These are phyloP conservation scores for Formica exsecta DNA, from an alignment of 1,140 invertebrate genomes.

Conservation along the genomic window DNA sequence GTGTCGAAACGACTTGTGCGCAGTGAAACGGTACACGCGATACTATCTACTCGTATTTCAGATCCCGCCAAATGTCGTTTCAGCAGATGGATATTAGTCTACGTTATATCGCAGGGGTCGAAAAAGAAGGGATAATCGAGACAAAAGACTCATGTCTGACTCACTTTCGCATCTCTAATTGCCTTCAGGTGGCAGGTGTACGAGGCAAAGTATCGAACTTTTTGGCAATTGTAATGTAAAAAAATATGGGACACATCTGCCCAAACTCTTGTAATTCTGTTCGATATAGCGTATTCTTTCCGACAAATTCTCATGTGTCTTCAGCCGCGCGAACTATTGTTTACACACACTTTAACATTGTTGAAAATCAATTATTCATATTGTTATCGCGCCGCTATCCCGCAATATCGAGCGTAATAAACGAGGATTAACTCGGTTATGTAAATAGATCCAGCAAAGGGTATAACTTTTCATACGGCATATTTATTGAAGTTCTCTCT, in stretches of 20 bases:
- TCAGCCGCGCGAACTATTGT: not conserved
- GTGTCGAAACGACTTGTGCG: slow-evolving; percentile 43
- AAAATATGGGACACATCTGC: slow-evolving; percentile 26
- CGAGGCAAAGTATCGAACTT: not conserved
- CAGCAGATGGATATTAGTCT: slow-evolving; percentile 75
- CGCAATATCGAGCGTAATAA: not conserved
- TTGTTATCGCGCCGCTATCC: not conserved
- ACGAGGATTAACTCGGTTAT: not conserved
- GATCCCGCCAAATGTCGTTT: slow-evolving; percentile 57
- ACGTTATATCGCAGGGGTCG: slow-evolving; percentile 17
- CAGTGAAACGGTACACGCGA: slow-evolving; percentile 40
- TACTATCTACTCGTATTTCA: slow-evolving; percentile 67
- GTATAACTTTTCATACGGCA: not conserved
- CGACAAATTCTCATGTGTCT: not conserved
- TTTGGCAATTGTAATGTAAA: not conserved
- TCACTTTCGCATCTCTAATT: slow-evolving; percentile 28
- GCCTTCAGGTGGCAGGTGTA: slow-evolving; percentile 13
- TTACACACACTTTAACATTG: not conserved
- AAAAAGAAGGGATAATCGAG: slow-evolving; percentile 17
- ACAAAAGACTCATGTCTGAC: not conserved
- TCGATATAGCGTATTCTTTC: not conserved
- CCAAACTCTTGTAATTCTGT: not conserved
- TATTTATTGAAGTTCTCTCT: slow-evolving; percentile 2
- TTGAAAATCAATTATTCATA: not conserved
- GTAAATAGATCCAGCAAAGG: not conserved